Evolutionary conservation across 2,797 vertebrate genomes (phyloP).

Genomic region (Cynodonichthys magdalenae): DNA sequence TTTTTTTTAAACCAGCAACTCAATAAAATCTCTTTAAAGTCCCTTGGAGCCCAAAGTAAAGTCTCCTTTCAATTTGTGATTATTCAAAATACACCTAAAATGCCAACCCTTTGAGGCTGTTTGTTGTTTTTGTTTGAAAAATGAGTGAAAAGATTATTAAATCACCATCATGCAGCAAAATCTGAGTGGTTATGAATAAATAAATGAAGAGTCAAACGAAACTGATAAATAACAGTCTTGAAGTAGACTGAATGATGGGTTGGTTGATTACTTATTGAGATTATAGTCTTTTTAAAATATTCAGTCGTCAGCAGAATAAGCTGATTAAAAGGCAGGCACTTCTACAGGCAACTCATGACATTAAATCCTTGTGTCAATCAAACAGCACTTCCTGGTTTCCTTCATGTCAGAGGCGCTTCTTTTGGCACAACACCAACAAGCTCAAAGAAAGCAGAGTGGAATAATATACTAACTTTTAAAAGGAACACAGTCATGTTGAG

Average conservation of each 20-base stretch:
- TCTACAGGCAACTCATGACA: background rate
- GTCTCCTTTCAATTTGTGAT: background rate
- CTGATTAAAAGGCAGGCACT: background rate
- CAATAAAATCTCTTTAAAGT: background rate
- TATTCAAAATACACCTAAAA: background rate
- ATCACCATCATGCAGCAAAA: background rate
- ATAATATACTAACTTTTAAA: background rate
- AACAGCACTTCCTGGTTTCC: background rate
- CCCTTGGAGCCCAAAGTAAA: background rate
- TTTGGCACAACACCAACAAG: background rate
- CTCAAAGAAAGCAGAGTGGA: background rate
- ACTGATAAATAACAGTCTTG: background rate
- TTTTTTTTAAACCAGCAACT: conserved; percentile 1
- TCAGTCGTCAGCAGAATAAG: background rate
- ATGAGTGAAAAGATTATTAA: background rate
- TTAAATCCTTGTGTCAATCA: background rate
- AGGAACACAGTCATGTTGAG: too few species aligned
- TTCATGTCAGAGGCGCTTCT: background rate
- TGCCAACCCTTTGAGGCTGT: background rate
- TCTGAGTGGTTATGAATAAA: background rate
- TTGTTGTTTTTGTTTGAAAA: background rate
- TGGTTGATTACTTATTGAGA: background rate
- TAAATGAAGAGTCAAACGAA: background rate
- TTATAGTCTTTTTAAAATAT: background rate
- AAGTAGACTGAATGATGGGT: background rate